Conservation (phyloP, 2,113 vertebrate species). For the Pimephales promelas region DNA sequence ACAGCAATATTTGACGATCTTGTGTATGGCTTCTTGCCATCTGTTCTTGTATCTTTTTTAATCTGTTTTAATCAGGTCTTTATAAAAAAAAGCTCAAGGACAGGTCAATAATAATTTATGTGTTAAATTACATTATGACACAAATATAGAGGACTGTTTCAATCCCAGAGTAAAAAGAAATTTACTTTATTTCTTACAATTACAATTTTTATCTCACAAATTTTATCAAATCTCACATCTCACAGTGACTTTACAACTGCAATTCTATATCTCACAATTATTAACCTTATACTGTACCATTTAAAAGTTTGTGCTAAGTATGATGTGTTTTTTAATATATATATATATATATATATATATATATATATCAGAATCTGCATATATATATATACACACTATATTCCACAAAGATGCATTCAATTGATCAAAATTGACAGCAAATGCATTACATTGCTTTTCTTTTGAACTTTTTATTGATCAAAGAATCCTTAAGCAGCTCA, state of each 20-base stretch:
- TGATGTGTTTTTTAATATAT: neutral
- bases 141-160: neutral
- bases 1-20: neutral
- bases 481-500: neutral
- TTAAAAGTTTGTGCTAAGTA: neutral
- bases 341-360: too few species aligned
- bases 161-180: neutral
- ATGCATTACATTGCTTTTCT: neutral
- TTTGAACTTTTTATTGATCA: too few species aligned
- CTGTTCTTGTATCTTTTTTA: constrained; percentile 3
- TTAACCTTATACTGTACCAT: neutral
- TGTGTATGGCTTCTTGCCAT: neutral
- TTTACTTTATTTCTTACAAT: neutral
- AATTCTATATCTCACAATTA: neutral
- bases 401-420: neutral
- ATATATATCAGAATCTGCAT: too few species aligned
- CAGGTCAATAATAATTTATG: neutral
- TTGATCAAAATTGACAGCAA: neutral
- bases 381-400: neutral
- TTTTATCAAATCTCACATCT: too few species aligned
- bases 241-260: neutral
- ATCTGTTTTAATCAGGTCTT: neutral
- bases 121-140: neutral
- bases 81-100: neutral
- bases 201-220: neutral